Evolutionary conservation across 2,888 invertebrate species (phyloP), one percentile per base, ranked within the genome.

Genomic region (Brachylomia viminalis): DNA sequence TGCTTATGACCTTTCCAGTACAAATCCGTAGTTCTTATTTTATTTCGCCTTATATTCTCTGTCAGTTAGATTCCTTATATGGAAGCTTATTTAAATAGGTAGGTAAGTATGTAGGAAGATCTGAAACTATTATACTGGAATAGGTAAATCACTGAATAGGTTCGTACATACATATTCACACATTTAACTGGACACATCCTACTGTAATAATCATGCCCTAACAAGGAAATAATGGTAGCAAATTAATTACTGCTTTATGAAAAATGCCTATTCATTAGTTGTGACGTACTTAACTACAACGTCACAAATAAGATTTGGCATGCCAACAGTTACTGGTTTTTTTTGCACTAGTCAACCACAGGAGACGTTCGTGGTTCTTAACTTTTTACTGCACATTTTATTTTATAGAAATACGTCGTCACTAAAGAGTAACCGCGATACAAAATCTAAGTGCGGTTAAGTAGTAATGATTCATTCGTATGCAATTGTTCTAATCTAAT

Each of bases 161-260:
- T 56, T n/a, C n/a, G n/a, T 61, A n/a, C 30, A 64, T 56, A 75
- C 33, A 52, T 75, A 75, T 47, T 54, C 49, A 42, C 13, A 54
- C 42, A 59, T 58, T 72, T 45, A 54, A 52, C 52, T 33, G 2
- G 62, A 47, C 23, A 52, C 56, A 49, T 42, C 59, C 47, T 62
- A 62, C 13, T 49, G 1, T 15, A 13, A 23, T 33, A 52, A 69
- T 77, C 56, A 38, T 45, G n/a, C 10, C 10, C 30, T 67, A 76
- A 81, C 73, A 33, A 81, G 85, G 83, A 81, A 76, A 85, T 56
- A 84, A 85, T 56, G 20, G 52, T 47, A 42, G 30, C 56, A 61
- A 81, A 85, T 67, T 67, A 62, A 81, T 76, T 71, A 30, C 49
- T 27, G 54, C 17, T 75, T 68, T 33, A 67, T 80, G 45, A 74